Base-by-base conservation (phyloP, 2,797 vertebrate species). In the Scomberomorus guttatus region DNA sequence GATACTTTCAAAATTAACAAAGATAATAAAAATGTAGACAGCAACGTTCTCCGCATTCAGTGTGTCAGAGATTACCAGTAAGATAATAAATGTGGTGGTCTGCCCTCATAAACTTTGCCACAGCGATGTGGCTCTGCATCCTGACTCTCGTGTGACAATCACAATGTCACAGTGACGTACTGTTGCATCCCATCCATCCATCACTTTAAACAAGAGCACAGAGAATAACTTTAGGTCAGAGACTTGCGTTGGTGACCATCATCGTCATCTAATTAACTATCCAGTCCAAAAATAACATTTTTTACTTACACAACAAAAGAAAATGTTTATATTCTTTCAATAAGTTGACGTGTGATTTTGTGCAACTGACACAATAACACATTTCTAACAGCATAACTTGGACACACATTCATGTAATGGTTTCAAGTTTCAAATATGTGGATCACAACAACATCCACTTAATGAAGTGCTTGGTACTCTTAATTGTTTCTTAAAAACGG, bases 401-500 rank as follows among this genome's bases (percentile, higher is more conserved):
- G 4, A 27, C 39, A 13, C 9, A 1, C 27, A 58, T 72, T 37
- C 32, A 17, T 71, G 13, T 18, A 34, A 37, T 22, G 22, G 22
- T 51, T 50, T 70, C 13, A 51, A 42, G 44, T 67, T 55, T 52
- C 25, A 60, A 6, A 18, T 71, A 55, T 66, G 42, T 22, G 25
- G 52, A 54, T 48, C 52, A 54, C 11, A 59, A 15, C 55, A 18
- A 57, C 55, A 57, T 61, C 59, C 37, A 61, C 44, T 39, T 25
- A 57, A 56, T 29, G 37, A 64, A 55, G 42, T 56, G 24, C 14
- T 72, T 60, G 15, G n/a, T n/a, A 25, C n/a, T 24, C n/a, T 18
- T 67, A 55, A 61, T 68, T 67, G 25, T 22, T 52, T 69, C 25
- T 66, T 61, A 72, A 42, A 71, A 74, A 80, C 24, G 15, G 3